phyloP scores from a whole-genome alignment of 2,888 invertebrate species.

The Hesperia comma region DNA sequence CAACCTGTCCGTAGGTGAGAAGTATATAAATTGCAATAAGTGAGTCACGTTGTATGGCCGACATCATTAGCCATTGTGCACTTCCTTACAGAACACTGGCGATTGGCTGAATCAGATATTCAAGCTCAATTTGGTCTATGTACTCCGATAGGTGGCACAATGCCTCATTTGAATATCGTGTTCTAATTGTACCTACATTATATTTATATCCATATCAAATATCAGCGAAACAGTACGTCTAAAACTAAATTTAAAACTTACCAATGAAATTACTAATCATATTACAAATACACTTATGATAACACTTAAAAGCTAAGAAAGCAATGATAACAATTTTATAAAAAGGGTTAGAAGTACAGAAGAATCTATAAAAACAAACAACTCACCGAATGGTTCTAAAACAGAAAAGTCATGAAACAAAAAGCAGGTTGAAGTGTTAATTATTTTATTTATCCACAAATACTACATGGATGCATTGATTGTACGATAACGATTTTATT shows the following conservation, averaged over 20 bases:
- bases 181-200: no score
- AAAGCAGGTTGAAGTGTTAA: slow-evolving; percentile 55
- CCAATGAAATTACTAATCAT: no score
- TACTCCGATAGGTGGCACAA: slow-evolving; percentile 11
- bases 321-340: no score
- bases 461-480: slow-evolving; percentile 75
- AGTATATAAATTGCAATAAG: slow-evolving; percentile 9
- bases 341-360: neutral
- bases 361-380: slow-evolving; percentile 38
- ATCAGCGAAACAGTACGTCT: no score
- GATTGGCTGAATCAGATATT: neutral
- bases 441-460: slow-evolving; percentile 67
- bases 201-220: no score
- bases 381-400: slow-evolving; percentile 71
- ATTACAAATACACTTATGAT: no score
- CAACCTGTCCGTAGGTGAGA: neutral
- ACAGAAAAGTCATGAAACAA: slow-evolving; percentile 74
- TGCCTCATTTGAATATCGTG: no score
- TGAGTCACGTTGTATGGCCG: neutral
- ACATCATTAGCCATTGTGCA: slow-evolving; percentile 3
- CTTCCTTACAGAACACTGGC: neutral
- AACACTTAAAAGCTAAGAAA: no score
- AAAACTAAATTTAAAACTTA: no score
- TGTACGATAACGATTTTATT: slow-evolving; percentile 3
- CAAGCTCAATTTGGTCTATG: neutral